Percentiles rank a stretch among this genome's conserved stretches.
Evolutionary conservation across 2,797 vertebrate species (phyloP).

Genomic region (Sus cebifrons): DNA sequence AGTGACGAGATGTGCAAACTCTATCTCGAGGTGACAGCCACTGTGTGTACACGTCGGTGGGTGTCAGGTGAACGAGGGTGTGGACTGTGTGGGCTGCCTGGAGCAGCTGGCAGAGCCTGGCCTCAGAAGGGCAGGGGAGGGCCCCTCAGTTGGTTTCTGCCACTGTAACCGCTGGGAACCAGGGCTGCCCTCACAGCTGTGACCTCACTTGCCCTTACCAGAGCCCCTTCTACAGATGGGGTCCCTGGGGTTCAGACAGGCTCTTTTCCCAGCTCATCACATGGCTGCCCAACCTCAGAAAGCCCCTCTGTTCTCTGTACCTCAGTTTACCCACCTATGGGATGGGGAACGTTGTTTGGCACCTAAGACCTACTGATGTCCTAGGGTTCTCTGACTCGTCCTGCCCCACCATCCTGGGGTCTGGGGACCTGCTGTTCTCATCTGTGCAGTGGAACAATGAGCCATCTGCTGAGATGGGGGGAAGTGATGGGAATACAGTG

Average conservation of each 20-base stretch:
- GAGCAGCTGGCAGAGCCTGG: neutral
- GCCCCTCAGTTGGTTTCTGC: neutral
- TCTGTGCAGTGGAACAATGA: neutral
- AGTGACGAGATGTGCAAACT: neutral
- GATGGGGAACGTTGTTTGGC: neutral
- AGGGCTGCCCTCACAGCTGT: neutral
- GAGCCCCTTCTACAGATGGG: neutral
- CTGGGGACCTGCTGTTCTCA: neutral
- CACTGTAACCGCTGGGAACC: neutral
- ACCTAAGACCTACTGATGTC: neutral
- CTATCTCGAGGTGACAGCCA: neutral
- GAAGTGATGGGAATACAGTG: neutral
- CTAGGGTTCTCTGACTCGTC: neutral
- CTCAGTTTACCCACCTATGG: slow-evolving; percentile 21
- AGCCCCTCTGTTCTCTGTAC: neutral
- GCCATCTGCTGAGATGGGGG: neutral
- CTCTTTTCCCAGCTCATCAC: neutral
- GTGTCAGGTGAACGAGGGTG: neutral
- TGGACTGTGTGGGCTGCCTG: neutral
- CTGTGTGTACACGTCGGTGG: too few relatives aligned
- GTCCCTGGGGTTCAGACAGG: slow-evolving; percentile 1
- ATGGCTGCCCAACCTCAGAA: neutral
- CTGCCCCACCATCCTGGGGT: neutral
- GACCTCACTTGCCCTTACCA: neutral
- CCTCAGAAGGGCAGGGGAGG: neutral